Evolutionary conservation across 1,140 invertebrate species (phyloP), one percentile per base, ranked within the genome.

Genomic region (Scaptomyza montana): DNA sequence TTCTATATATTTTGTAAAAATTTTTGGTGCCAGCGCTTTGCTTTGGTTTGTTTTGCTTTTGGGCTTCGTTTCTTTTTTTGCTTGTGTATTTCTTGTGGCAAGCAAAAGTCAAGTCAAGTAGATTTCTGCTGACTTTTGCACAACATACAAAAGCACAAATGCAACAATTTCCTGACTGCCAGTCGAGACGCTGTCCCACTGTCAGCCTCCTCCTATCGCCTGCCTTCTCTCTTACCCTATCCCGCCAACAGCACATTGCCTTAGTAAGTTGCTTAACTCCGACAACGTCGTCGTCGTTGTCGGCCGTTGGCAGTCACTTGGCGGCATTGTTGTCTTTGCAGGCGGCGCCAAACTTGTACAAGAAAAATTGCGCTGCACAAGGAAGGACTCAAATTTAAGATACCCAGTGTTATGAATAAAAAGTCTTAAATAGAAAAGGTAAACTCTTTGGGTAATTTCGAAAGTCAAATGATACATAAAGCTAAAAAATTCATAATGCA

Each of bases 251-350:
- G 56, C 47, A 55, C 71, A 74, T 64, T 56, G 71, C 81, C 77
- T 86, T 87, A 86, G 81, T 87, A 86, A 86, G 82, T 86, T 86
- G 82, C 77, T 86, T 87, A 86, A 86, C 82, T 86, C 82, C 61
- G 41, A 49, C 70, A 54, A 60, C 63, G 54, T 55, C 77, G 64
- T 51, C 82, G 8, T 36, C 33, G 33, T 36, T 7, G 62, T 60
- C 47, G 57, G 60, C 63, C 69, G 62, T 66, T 73, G 74, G 30
- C 63, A 67, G 73, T 63, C 61, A 55, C 39, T 50, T 59, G 21
- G 4, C 50, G 70, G 50, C 60, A 57, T 77, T 77, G 81, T 86
- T 86, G 81, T 87, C 81, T 81, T 86, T 81, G 78, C 81, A 86
- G 78, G 56, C 82, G 81, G 81, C 82, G 82, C 81, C 74, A 78